These are phyloP conservation scores for Mamestra configurata DNA, from an alignment of 1,140 invertebrate genomes.

Conservation along the genomic window DNA sequence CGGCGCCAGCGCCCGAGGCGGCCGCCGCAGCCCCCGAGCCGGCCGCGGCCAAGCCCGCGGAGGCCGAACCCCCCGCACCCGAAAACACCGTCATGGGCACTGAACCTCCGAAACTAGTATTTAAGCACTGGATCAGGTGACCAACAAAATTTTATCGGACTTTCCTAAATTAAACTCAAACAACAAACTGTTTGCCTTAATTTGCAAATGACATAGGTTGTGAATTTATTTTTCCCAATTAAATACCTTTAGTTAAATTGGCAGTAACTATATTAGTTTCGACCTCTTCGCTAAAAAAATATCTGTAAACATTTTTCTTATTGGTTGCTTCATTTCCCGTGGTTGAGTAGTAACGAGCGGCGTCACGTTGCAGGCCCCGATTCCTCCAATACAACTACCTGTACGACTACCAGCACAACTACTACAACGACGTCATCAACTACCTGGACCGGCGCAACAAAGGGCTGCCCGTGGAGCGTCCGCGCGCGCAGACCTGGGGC, in stretches of 20 bases:
- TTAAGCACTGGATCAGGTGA: conserved; percentile 92
- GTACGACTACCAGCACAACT: conserved; percentile 94
- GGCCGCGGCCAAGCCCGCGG: conserved; percentile 76
- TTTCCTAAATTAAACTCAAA: background rate
- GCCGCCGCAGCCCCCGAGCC: conserved; percentile 69
- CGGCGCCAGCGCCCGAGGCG: conserved; percentile 62
- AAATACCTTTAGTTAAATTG: background rate
- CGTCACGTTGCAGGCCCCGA: conserved; percentile 89
- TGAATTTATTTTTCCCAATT: background rate
- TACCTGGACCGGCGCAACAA: conserved; percentile 93
- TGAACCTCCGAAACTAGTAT: conserved; percentile 88
- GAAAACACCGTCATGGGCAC: conserved; percentile 86
- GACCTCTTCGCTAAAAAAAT: background rate
- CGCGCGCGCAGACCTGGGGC: conserved; percentile 93
- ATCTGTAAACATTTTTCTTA: background rate
- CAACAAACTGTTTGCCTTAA: background rate
- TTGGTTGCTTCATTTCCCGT: background rate
- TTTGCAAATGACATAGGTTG: background rate
- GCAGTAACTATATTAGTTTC: background rate
- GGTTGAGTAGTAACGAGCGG: background rate
- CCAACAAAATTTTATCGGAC: background rate
- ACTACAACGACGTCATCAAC: conserved; percentile 95
- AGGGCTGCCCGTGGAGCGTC: conserved; percentile 91
- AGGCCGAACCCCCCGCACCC: conserved; percentile 89
- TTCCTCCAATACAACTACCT: conserved; percentile 94